Evolutionary conservation across 2,113 vertebrate genomes (phyloP).

Genomic region (Piaya cayana): DNA sequence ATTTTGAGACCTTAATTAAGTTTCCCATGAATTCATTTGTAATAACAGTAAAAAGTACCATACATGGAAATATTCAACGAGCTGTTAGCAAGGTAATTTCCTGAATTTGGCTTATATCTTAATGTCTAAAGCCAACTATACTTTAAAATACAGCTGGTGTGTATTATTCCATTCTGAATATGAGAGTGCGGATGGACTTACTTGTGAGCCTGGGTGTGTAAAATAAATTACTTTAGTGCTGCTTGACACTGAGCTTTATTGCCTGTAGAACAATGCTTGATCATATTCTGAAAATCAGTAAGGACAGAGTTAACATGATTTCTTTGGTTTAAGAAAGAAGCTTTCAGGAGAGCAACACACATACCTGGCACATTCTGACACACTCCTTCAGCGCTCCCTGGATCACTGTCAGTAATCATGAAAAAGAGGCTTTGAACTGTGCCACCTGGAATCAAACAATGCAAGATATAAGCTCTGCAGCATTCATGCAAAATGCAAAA

Average conservation of each 20-base stretch:
- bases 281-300: background rate
- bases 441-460: background rate
- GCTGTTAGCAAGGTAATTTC: slow-evolving; percentile 53
- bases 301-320: background rate
- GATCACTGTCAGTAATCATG: background rate
- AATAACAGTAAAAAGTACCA: slow-evolving; percentile 44
- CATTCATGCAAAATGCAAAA: background rate
- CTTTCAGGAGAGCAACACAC: background rate
- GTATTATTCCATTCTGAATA: background rate
- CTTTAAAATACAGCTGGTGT: slow-evolving; percentile 50
- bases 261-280: background rate
- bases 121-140: slow-evolving; percentile 22
- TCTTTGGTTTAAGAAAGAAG: background rate
- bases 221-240: background rate
- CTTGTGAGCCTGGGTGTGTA: background rate
- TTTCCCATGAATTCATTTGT: slow-evolving; percentile 66
- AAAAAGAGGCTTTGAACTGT: background rate
- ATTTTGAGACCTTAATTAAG: slow-evolving; percentile 54
- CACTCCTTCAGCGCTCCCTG: background rate
- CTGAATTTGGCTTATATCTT: slow-evolving; percentile 36
- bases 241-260: background rate
- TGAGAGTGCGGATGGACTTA: background rate
- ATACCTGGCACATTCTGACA: background rate
- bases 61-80: slow-evolving; percentile 42
- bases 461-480: background rate